Evolutionary conservation across 2,113 vertebrate species (phyloP).

Genomic region (Pantherophis guttatus): DNA sequence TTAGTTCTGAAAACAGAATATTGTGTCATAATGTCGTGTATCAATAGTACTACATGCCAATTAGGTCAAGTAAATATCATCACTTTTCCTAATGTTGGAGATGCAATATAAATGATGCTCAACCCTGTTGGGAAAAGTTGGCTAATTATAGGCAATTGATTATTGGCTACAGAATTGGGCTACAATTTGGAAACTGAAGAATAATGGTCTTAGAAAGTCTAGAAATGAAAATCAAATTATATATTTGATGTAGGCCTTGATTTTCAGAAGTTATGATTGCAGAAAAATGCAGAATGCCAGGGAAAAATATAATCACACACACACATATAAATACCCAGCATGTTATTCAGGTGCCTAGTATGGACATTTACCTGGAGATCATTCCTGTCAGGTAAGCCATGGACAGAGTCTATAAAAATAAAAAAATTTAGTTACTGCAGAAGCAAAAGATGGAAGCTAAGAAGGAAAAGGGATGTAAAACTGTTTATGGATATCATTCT

Average conservation of each 20-base stretch:
- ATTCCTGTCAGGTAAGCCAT: slow-evolving; percentile 94
- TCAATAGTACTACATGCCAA: neutral
- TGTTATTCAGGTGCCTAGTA: neutral
- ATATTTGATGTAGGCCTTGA: neutral
- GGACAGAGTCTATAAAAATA: slow-evolving; percentile 81
- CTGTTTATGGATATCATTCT: neutral
- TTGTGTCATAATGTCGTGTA: neutral
- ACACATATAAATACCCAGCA: neutral
- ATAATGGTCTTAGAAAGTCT: neutral
- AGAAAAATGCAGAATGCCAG: neutral
- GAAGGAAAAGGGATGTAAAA: neutral
- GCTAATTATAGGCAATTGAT: neutral
- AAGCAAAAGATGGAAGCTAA: neutral
- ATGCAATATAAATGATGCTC: neutral
- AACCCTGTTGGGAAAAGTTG: neutral
- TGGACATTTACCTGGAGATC: slow-evolving; percentile 80
- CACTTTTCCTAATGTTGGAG: neutral
- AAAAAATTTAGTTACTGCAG: neutral
- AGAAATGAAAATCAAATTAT: neutral
- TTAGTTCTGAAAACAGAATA: neutral
- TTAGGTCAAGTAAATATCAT: neutral
- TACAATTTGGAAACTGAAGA: neutral
- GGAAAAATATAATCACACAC: neutral
- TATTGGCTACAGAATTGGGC: neutral
- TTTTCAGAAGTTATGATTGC: neutral